Percentiles rank a stretch among this genome's conserved stretches.
Conservation (phyloP, 2,113 vertebrate genomes). For the Pachypanchax playfairii region DNA sequence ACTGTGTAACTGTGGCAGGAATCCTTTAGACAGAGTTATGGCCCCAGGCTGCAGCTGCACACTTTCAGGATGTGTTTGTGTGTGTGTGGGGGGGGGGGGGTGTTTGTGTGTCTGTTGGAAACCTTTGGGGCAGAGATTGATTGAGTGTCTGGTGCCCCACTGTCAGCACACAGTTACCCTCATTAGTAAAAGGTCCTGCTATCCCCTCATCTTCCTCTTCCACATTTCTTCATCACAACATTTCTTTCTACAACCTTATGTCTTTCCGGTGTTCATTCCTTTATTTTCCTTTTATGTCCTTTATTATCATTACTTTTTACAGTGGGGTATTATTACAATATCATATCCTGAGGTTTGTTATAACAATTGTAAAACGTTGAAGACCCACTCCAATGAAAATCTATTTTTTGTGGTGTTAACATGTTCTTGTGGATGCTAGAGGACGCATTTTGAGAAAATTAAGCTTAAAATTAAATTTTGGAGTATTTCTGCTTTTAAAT, state of each 20-base stretch:
- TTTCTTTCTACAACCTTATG: constrained; percentile 6
- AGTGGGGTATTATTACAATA: constrained; percentile 29
- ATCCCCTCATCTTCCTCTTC: constrained; percentile 34
- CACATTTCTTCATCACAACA: constrained; percentile 35
- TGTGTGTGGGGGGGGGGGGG: constrained; percentile 10
- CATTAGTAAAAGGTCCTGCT: constrained; percentile 58
- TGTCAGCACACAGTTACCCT: constrained; percentile 65
- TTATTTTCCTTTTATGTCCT: neutral
- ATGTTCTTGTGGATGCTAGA: too few relatives aligned
- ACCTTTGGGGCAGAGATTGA: constrained; percentile 59
- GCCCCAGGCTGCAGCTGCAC: constrained; percentile 41
- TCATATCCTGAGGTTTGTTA: constrained; percentile 41
- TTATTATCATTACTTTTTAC: neutral
- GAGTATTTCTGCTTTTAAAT: too few relatives aligned
- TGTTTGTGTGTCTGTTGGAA: constrained; percentile 10
- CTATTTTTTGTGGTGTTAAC: too few relatives aligned
- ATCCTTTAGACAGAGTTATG: constrained; percentile 61
- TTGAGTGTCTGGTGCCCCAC: constrained; percentile 62
- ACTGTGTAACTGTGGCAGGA: constrained; percentile 45
- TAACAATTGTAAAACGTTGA: too few relatives aligned
- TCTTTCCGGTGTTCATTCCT: neutral
- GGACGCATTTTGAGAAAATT: too few relatives aligned
- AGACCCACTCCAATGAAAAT: too few relatives aligned
- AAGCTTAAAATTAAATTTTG: too few relatives aligned
- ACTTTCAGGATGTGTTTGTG: constrained; percentile 3